phyloP scores from a whole-genome alignment of 2,113 vertebrate genomes.

The Vimba vimba region DNA sequence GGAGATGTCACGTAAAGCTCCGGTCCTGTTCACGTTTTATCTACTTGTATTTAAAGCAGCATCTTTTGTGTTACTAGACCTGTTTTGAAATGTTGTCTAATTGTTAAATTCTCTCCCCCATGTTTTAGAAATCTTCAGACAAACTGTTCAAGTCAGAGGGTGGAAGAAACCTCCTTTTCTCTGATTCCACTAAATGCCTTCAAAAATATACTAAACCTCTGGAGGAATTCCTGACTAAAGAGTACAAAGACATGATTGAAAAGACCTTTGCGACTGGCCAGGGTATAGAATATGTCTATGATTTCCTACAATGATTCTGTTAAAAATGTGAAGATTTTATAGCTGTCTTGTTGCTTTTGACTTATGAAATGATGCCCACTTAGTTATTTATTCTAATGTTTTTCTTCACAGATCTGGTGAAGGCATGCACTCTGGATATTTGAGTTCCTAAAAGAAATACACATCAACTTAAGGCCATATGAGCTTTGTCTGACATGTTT shows the following conservation, averaged over 20 bases:
- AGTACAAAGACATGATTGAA: constrained; percentile 62
- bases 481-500: background rate
- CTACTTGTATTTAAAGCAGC: background rate
- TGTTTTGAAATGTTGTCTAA: background rate
- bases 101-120: background rate
- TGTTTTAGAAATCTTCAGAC: constrained; percentile 62
- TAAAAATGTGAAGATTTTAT: background rate
- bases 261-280: constrained; percentile 62
- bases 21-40: background rate
- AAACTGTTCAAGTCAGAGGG: constrained; percentile 66
- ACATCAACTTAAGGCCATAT: background rate
- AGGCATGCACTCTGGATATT: constrained; percentile 34
- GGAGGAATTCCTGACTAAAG: constrained; percentile 63
- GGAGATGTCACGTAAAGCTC: background rate
- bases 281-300: constrained; percentile 54
- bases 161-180: constrained; percentile 77
- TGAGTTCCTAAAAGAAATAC: background rate
- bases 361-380: background rate
- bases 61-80: background rate
- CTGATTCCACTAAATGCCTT: constrained; percentile 79
- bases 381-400: background rate
- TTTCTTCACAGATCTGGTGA: constrained; percentile 46
- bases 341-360: background rate
- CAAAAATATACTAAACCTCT: constrained; percentile 61
- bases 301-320: background rate